These are phyloP conservation scores for Aleadryas rufinucha DNA, from an alignment of 2,113 vertebrate species.

Conservation along the genomic window DNA sequence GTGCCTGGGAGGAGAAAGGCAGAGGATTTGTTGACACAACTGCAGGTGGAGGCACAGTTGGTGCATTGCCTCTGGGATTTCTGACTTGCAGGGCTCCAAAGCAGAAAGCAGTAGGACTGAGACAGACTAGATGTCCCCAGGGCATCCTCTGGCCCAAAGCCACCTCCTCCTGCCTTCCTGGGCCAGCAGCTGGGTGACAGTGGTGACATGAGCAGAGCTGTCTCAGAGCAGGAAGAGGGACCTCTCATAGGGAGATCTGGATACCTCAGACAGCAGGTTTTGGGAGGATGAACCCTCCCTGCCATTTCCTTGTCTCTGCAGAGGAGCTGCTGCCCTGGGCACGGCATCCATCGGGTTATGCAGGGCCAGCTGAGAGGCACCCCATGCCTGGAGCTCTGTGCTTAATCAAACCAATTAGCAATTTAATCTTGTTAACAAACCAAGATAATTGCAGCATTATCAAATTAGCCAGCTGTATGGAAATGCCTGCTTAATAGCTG, in stretches of 20 bases:
- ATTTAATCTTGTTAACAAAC: slow-evolving; percentile 65
- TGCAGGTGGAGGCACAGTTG: not conserved
- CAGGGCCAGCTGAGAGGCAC: not conserved
- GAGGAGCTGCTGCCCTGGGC: not conserved
- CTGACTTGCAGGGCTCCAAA: not conserved
- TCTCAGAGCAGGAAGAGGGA: not conserved
- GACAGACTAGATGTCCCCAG: not conserved
- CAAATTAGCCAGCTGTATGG: slow-evolving; percentile 57
- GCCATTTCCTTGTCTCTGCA: not conserved
- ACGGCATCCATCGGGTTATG: not conserved
- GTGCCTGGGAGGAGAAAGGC: not conserved
- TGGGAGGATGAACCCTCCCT: not conserved
- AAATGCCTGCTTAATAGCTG: slow-evolving; percentile 57
- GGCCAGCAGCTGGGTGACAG: not conserved
- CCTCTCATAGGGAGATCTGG: not conserved
- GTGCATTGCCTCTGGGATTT: not conserved
- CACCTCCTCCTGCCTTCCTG: not conserved
- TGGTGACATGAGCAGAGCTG: not conserved
- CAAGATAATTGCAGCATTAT: slow-evolving; percentile 61
- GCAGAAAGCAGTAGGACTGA: not conserved
- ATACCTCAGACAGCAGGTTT: not conserved
- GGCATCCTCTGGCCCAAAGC: not conserved
- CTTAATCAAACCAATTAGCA: slow-evolving; percentile 63
- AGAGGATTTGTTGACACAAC: not conserved
- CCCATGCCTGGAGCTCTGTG: not conserved